These are phyloP conservation scores for Cephus cinctus DNA, from an alignment of 1,140 invertebrate species.

Conservation along the genomic window DNA sequence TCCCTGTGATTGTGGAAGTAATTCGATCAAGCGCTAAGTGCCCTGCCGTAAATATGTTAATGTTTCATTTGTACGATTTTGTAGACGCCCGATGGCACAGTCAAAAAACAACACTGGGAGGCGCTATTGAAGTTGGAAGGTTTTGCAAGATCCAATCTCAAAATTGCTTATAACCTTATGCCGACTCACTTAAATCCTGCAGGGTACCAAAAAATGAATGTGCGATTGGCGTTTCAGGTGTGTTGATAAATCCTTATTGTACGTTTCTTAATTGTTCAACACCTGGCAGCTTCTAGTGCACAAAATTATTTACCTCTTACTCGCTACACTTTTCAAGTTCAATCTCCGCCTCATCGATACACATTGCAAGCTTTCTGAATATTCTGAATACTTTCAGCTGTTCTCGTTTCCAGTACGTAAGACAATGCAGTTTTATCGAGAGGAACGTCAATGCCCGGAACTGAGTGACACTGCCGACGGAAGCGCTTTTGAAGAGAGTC, in stretches of 20 bases:
- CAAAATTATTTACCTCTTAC: neutral
- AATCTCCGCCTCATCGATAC: neutral
- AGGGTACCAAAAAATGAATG: slow-evolving; percentile 12
- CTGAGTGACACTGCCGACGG: slow-evolving; percentile 8
- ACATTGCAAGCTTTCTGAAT: neutral
- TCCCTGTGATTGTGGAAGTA: too few relatives aligned
- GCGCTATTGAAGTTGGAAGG: slow-evolving; percentile 5
- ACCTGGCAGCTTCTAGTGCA: too few relatives aligned
- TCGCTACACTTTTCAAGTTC: neutral
- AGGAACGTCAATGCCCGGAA: neutral
- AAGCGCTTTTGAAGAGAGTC: slow-evolving; percentile 4
- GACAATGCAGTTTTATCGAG: slow-evolving; percentile 9
- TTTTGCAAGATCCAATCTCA: neutral
- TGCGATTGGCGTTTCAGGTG: slow-evolving; percentile 10
- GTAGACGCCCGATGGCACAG: slow-evolving; percentile 16
- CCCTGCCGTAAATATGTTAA: too few relatives aligned
- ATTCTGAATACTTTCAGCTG: neutral
- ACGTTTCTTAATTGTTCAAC: too few relatives aligned
- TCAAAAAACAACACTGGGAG: slow-evolving; percentile 10
- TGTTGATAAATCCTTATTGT: too few relatives aligned
- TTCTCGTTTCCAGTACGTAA: slow-evolving; percentile 6
- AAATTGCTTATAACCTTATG: slow-evolving; percentile 6
- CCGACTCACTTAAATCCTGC: slow-evolving; percentile 3
- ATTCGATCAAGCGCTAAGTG: too few relatives aligned
- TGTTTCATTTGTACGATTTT: neutral